Conservation (phyloP, 2,797 vertebrate species). For the Clarias platycephalus region DNA sequence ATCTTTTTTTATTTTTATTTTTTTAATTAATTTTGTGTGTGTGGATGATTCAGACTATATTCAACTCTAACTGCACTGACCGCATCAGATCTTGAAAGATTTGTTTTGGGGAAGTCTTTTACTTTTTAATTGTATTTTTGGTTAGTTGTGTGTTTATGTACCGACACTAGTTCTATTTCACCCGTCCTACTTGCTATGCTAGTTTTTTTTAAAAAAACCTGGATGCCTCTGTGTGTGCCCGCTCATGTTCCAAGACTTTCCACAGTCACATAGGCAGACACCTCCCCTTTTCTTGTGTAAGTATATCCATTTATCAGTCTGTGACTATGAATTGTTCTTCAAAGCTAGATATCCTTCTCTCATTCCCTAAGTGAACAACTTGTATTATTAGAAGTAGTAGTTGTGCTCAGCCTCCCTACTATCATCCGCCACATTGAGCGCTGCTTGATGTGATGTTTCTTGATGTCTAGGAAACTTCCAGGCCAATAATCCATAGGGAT, state of each 20-base stretch:
- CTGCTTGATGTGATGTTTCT: neutral
- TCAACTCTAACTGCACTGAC: conserved; percentile 11
- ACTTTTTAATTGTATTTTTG: neutral
- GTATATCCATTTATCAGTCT: neutral
- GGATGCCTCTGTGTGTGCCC: no score
- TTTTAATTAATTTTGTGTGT: neutral
- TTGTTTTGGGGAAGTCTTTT: neutral
- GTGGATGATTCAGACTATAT: neutral
- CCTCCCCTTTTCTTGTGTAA: neutral
- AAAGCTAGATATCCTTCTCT: neutral
- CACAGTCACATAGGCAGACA: neutral
- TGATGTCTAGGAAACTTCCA: neutral
- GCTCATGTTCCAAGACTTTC: neutral
- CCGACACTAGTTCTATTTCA: neutral
- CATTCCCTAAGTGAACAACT: neutral
- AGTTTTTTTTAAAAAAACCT: neutral
- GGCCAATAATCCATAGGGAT: neutral
- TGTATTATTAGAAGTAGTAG: no score
- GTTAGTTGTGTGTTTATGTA: neutral
- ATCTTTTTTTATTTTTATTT: neutral
- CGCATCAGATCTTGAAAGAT: neutral
- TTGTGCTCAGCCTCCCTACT: no score
- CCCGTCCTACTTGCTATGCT: neutral
- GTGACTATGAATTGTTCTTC: neutral
- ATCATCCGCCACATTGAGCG: neutral